A percentile compares a stretch with the other conserved stretches of the same genome.
Conservation (phyloP, 2,113 vertebrate genomes). For the Rhinichthys klamathensis region DNA sequence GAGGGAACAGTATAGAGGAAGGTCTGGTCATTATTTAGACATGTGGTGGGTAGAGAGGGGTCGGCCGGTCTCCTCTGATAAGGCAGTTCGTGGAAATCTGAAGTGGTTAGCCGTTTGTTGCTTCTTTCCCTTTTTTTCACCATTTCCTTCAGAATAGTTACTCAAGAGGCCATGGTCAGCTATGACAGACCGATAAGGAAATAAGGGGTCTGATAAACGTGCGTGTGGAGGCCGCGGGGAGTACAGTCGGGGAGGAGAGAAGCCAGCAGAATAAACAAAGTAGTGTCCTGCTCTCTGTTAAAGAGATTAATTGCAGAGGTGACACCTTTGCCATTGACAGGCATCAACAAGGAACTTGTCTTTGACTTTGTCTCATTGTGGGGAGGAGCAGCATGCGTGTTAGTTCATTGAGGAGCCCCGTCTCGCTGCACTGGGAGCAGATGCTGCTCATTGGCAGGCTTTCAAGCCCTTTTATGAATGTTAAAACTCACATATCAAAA, state of each 20-base stretch:
- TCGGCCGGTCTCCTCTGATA: slow-evolving; percentile 61
- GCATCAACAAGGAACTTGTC: slow-evolving; percentile 48
- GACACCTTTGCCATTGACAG: slow-evolving; percentile 62
- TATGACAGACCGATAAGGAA: slow-evolving; percentile 60
- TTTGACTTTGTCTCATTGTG: slow-evolving; percentile 54
- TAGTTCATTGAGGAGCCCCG: slow-evolving; percentile 48
- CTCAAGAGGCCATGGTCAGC: slow-evolving; percentile 63
- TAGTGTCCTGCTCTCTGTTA: slow-evolving; percentile 52
- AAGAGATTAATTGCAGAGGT: slow-evolving; percentile 61
- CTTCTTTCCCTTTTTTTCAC: slow-evolving; percentile 46
- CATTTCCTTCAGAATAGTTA: slow-evolving; percentile 59
- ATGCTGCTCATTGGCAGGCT: slow-evolving; percentile 56
- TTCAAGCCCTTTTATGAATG: slow-evolving; percentile 57
- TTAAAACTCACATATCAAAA: slow-evolving; percentile 59
- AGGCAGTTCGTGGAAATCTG: slow-evolving; percentile 59
- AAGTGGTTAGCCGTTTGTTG: slow-evolving; percentile 54
- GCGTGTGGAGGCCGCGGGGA: slow-evolving; percentile 21
- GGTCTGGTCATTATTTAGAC: slow-evolving; percentile 58
- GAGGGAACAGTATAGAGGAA: slow-evolving; percentile 31
- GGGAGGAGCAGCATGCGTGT: slow-evolving; percentile 48
- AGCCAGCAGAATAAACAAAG: slow-evolving; percentile 57
- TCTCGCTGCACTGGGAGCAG: slow-evolving; percentile 53
- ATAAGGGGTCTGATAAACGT: slow-evolving; percentile 57
- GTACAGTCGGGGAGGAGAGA: slow-evolving; percentile 46
- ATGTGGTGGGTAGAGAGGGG: slow-evolving; percentile 50